phyloP scores from a whole-genome alignment of 92 coral and sea anemone genomes.

The Epizoanthus illoricatus region DNA sequence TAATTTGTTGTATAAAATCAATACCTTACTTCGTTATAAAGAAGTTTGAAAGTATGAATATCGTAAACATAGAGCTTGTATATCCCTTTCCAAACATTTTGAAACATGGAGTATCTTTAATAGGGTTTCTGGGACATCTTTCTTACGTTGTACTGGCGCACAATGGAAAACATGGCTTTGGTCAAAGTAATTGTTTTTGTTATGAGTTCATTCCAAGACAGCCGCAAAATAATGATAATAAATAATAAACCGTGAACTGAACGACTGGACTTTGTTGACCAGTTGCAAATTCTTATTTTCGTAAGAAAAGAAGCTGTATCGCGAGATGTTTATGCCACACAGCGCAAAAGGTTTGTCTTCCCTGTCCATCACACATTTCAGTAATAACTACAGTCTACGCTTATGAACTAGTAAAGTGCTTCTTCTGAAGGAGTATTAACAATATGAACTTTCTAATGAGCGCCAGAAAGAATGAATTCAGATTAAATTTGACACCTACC shows the following conservation, averaged over 20 bases:
- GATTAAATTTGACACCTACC: conserved; percentile 58
- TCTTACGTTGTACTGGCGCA: background rate
- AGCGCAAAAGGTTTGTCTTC: too few species aligned
- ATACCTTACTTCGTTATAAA: background rate
- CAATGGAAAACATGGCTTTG: conserved; percentile 1
- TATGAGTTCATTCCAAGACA: conserved; percentile 3
- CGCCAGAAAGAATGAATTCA: background rate
- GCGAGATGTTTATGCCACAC: too few species aligned
- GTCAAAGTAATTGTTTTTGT: background rate
- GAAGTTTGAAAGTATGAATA: background rate
- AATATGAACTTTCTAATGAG: too few species aligned
- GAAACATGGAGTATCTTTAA: background rate
- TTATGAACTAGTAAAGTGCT: too few species aligned
- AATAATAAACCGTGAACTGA: background rate
- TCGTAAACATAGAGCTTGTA: background rate
- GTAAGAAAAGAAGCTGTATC: too few species aligned
- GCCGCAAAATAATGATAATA: conserved; percentile 9
- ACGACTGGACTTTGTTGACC: background rate
- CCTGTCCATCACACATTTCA: too few species aligned
- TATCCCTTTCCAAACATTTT: background rate
- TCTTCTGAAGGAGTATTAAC: too few species aligned
- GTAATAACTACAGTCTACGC: too few species aligned
- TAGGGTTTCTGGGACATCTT: too few species aligned
- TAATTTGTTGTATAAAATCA: background rate
- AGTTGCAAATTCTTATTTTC: too few species aligned